Evolutionary conservation across 2,797 vertebrate genomes (phyloP).

Genomic region (Malurus leucopterus): DNA sequence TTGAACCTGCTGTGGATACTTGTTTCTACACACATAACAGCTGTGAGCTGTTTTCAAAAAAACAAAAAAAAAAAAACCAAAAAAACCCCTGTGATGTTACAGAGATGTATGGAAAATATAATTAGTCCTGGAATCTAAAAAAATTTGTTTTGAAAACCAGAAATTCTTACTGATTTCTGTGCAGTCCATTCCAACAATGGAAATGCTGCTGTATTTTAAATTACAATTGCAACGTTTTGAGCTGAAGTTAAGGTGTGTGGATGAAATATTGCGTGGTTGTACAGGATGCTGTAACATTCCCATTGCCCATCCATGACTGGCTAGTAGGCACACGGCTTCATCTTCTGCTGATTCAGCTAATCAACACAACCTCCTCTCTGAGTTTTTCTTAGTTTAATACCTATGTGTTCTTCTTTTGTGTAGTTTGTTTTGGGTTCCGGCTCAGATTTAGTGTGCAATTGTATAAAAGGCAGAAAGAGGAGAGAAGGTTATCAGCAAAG

Average conservation of each 20-base stretch:
- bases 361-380: background rate
- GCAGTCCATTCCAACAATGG: accelerated
- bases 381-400: background rate
- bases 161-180: background rate
- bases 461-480: background rate
- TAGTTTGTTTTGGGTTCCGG: background rate
- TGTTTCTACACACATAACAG: background rate
- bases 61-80: background rate
- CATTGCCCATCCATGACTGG: accelerated
- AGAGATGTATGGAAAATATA: background rate
- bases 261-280: background rate
- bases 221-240: background rate
- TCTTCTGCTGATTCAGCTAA: background rate
- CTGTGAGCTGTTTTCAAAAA: background rate
- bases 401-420: background rate
- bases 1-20: background rate
- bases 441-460: background rate
- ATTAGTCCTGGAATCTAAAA: background rate
- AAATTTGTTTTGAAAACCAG: background rate
- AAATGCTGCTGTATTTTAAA: background rate
- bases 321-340: background rate
- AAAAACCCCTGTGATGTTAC: background rate
- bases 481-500: background rate
- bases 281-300: background rate
- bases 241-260: background rate